Evolutionary conservation across 2,888 invertebrate genomes (phyloP), one percentile per base, ranked within the genome.

Genomic region (Pycnomerus fuliginosus): DNA sequence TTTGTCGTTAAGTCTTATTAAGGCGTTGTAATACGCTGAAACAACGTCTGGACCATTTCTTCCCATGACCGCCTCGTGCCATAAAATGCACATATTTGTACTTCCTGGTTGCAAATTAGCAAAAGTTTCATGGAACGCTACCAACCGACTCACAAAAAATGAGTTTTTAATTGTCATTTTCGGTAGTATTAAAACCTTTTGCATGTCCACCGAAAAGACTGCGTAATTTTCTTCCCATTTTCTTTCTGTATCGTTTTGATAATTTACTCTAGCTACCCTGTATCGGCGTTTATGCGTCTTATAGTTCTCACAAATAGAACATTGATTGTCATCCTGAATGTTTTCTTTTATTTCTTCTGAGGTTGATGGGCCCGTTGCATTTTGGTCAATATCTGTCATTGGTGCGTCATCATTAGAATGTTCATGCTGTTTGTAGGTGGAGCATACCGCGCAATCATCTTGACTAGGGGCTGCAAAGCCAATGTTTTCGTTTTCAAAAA

Each of bases 151-250:
- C 1, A 42, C 31, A 25, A 48, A 50, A 35, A 30, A 35, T 4
- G 47, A 43, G 36, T 47, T 44, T 39, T 48, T 50, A 4, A 50
- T 44, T 10, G 44, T 37, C 45, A 49, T 46, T 31, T 49, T 52
- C 14, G 52, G 52, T 10, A 52, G 12, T 14, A 49, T 35, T 20
- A 48, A 23, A 0, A 49, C 37, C 24, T 52, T 49, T 27, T 51
- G 48, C 38, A 51, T 48, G 24, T 48, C 48, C 1, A 33, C 49
- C 5, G 41, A 20, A 29, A 37, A 35, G 8, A 35, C 3, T 5
- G 11, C 14, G 14, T 12, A 4, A 13, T 3, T 14, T 7, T 11
- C 29, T 8, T 13, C 11, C 29, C 5, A 29, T 14, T 5, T 4
- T 20, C 8, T 20, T 4, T 4, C 8, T 5, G 20, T 20, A 8